A percentile compares a stretch with the other conserved stretches of the same genome.
phyloP scores from a whole-genome alignment of 2,888 invertebrate genomes.

The Gymnocheta viridis region DNA sequence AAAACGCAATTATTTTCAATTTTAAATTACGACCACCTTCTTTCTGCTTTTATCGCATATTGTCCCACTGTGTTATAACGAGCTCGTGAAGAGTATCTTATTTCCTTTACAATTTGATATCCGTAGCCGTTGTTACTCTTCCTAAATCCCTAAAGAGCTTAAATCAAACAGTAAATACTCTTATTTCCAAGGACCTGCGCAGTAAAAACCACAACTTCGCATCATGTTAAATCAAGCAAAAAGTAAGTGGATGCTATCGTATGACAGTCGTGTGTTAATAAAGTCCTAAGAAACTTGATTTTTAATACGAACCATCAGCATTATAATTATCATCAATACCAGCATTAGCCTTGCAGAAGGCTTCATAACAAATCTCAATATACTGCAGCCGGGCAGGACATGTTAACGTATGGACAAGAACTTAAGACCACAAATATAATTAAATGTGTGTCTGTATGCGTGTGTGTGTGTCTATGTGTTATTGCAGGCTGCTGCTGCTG shows the following conservation, averaged over 20 bases:
- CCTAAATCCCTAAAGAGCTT: slow-evolving; percentile 54
- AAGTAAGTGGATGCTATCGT: slow-evolving; percentile 21
- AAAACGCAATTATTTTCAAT: no score
- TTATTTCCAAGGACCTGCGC: slow-evolving; percentile 48
- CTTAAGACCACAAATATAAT: slow-evolving; percentile 34
- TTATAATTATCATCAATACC: background rate
- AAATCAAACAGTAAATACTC: background rate
- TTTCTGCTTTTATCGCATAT: no score
- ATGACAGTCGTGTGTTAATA: slow-evolving; percentile 24
- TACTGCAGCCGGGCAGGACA: background rate
- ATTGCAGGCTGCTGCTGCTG: background rate
- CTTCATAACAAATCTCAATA: slow-evolving; percentile 14
- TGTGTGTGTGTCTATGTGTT: background rate
- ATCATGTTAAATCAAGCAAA: slow-evolving; percentile 10
- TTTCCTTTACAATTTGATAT: slow-evolving; percentile 17
- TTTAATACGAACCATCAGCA: slow-evolving; percentile 18
- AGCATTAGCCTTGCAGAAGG: slow-evolving; percentile 52
- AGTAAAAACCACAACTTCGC: background rate
- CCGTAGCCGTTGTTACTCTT: slow-evolving; percentile 59
- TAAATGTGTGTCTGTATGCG: background rate
- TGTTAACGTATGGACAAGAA: slow-evolving; percentile 52
- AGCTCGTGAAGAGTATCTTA: slow-evolving; percentile 34
- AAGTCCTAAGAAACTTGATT: slow-evolving; percentile 33
- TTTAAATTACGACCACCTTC: no score
- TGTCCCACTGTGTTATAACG: background rate